Percentiles rank a stretch among this genome's conserved stretches.
These are phyloP conservation scores for Ischnus inquisitorius DNA, from an alignment of 2,888 invertebrate species.

Conservation along the genomic window DNA sequence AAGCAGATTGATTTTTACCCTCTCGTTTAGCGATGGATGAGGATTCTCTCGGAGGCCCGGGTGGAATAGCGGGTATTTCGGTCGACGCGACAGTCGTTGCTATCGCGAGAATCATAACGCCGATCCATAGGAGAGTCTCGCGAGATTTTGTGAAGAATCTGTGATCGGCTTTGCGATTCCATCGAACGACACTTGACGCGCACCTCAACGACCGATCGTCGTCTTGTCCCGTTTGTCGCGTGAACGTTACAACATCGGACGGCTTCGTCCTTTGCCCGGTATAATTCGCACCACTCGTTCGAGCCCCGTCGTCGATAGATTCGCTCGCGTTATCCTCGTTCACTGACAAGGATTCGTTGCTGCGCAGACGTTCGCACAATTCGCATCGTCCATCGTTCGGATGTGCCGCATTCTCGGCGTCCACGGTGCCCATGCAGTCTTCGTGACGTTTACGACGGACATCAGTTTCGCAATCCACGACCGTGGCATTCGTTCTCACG, in stretches of 20 bases:
- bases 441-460: constrained; percentile 47
- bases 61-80: constrained; percentile 54
- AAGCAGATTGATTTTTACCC: constrained; percentile 35
- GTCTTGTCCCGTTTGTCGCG: constrained; percentile 57
- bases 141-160: constrained; percentile 3
- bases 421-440: constrained; percentile 71
- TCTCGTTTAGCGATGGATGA: constrained; percentile 61
- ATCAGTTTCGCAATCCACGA: not conserved
- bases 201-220: constrained; percentile 74
- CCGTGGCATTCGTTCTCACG: not conserved
- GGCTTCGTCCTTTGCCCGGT: constrained; percentile 53
- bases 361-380: constrained; percentile 71
- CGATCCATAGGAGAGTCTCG: constrained; percentile 54
- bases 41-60: constrained; percentile 45
- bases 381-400: constrained; percentile 65
- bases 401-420: constrained; percentile 68
- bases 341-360: constrained; percentile 55
- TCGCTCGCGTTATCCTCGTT: not conserved
- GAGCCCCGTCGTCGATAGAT: constrained; percentile 24
- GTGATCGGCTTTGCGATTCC: constrained; percentile 69
- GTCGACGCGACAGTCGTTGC: constrained; percentile 54
- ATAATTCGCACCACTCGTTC: constrained; percentile 35
- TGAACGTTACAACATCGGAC: constrained; percentile 19
- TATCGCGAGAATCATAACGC: constrained; percentile 60
- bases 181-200: constrained; percentile 82